Conservation (phyloP, 2,113 vertebrate species). For the Saguinus imperator region DNA sequence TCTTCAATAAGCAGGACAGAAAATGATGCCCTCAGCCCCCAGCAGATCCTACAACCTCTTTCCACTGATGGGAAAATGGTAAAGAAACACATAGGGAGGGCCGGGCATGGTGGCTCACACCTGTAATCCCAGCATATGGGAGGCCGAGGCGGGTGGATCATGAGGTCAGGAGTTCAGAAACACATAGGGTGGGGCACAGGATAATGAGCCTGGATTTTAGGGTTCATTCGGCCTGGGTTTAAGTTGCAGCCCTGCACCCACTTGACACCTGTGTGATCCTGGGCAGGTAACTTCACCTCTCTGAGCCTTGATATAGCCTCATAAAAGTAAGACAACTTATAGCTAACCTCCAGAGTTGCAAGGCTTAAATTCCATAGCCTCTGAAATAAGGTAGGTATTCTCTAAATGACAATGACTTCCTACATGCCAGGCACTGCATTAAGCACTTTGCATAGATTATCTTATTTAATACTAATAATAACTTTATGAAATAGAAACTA, state of each 20-base stretch:
- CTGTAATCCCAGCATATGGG: too few species aligned
- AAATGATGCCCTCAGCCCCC: background rate
- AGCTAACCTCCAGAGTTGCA: background rate
- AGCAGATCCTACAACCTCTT: background rate
- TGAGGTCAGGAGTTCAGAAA: background rate
- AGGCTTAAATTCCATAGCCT: background rate
- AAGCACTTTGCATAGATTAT: background rate
- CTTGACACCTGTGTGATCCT: background rate
- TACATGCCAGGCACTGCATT: background rate
- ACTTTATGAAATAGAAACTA: slow-evolving; percentile 28
- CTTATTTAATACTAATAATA: slow-evolving; percentile 16
- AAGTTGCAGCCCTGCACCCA: background rate
- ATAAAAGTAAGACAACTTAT: background rate
- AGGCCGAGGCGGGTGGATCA: too few species aligned
- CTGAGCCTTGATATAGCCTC: background rate
- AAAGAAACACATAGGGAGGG: background rate
- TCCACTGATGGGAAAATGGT: background rate
- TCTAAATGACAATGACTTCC: background rate
- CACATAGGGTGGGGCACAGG: background rate
- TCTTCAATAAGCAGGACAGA: background rate
- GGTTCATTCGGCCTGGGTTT: background rate
- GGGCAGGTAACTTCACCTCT: background rate
- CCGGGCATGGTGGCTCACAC: too few species aligned
- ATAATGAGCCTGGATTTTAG: background rate
- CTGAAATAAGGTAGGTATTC: background rate